Conservation (phyloP, 2,113 vertebrate species). For the Isichthys henryi region DNA sequence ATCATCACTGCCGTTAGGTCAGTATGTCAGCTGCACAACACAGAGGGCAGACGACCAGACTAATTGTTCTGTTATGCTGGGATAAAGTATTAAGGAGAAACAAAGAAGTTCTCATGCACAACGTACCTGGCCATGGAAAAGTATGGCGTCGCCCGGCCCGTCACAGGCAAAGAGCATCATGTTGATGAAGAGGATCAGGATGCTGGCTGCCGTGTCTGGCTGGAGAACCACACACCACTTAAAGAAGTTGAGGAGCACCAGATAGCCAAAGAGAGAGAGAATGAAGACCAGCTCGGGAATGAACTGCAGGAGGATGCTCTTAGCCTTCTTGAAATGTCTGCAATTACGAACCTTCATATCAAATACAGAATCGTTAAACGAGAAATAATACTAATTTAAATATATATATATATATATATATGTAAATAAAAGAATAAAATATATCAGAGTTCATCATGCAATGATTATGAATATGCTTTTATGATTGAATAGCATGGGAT, state of each 20-base stretch:
- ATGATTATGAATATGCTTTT: background rate
- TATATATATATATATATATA: background rate
- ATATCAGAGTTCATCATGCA: background rate
- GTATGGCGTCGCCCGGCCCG: background rate
- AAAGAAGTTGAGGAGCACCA: slow-evolving; percentile 42
- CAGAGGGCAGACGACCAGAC: background rate
- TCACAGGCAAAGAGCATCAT: slow-evolving; percentile 44
- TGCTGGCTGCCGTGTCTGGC: slow-evolving; percentile 38
- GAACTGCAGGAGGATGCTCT: slow-evolving; percentile 38
- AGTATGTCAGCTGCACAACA: background rate
- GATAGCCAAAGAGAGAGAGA: slow-evolving; percentile 43
- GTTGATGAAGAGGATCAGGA: slow-evolving; percentile 48
- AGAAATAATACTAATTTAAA: background rate
- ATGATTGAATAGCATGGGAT: background rate
- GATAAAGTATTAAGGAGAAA: background rate
- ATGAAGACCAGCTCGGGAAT: slow-evolving; percentile 43
- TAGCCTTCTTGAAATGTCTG: slow-evolving; percentile 36
- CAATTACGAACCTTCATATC: background rate
- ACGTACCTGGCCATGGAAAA: slow-evolving; percentile 39
- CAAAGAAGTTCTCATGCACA: background rate
- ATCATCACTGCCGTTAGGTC: background rate
- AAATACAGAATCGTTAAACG: background rate
- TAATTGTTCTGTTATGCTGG: background rate
- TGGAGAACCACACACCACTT: slow-evolving; percentile 37
- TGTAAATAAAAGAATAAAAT: background rate